Evolutionary conservation across 1,140 invertebrate species (phyloP), one percentile per base, ranked within the genome.

Genomic region (Nephotettix cincticeps): DNA sequence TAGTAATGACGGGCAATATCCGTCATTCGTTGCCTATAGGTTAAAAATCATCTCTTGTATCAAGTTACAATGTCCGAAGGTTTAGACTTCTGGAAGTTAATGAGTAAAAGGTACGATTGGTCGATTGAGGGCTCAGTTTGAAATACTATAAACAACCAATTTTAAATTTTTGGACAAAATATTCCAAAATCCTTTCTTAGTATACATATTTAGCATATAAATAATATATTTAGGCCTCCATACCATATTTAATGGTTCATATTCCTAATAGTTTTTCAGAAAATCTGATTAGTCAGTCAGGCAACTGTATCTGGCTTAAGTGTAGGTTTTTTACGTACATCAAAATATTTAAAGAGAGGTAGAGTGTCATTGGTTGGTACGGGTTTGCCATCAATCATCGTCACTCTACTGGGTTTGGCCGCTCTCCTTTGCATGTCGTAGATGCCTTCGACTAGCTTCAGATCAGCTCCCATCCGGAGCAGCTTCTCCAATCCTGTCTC

Each of bases 401-500:
- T 25, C 23, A 29, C 4, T 28, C 23, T 2, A 25, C 14, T 21
- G 4, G 14, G 14, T n/a, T 51, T 21, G 21, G 47, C 47, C 19
- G 14, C 27, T 61, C 23, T 13, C 1, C 56, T 2, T 14, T 14
- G 14, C 56, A 61, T 61, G 9, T 61, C 56, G 28, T 61, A 61
- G 25, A 61, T 25, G 3, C 56, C 56, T 28, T 61, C 56, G 25
- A 61, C 28, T 25, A 61, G 25, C 23, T 61, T 61, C 4, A 61
- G 6, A 25, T 61, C 56, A 21, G 56, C 56, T 27, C 25, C 56
- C 4, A 9, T 21, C 6, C 56, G 2, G 1, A 61, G 23, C 25
- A 61, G n/a, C 23, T 29, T 61, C 56, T 61, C 56, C 56, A 61
- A 28, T 27, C 56, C 56, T 27, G 23, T 61, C 28, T 61, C 56